These are phyloP conservation scores for Apostichopus japonicus DNA, from an alignment of 35 echinoderm and acorn worm genomes.

Conservation along the genomic window DNA sequence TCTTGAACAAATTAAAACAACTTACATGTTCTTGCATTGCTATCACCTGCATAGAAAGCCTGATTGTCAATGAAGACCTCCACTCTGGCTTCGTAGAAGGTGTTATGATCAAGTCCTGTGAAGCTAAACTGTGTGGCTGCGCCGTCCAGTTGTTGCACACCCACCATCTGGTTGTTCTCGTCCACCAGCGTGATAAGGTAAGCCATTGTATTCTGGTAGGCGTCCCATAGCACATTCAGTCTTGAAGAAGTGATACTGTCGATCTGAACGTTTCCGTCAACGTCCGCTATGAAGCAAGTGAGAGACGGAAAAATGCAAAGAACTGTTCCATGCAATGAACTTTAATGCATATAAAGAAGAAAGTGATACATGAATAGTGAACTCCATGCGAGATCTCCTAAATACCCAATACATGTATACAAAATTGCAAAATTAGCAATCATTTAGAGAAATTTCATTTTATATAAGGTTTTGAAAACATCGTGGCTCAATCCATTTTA, in stretches of 20 bases:
- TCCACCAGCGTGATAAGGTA: slow-evolving; percentile 20
- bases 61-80: neutral
- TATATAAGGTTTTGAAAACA: no score
- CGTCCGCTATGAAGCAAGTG: neutral
- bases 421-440: no score
- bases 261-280: slow-evolving; percentile 17
- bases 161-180: neutral
- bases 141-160: neutral
- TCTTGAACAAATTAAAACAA: no score
- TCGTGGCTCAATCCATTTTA: no score
- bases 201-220: neutral
- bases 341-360: no score
- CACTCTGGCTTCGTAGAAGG: slow-evolving; percentile 33
- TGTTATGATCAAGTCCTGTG: slow-evolving; percentile 2
- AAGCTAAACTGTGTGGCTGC: neutral
- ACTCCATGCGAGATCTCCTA: no score
- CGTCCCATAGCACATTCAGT: slow-evolving; percentile 36
- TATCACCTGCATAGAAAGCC: neutral
- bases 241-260: slow-evolving; percentile 24
- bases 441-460: no score
- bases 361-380: no score
- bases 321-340: no score
- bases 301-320: no score
- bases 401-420: no score
- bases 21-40: slow-evolving; percentile 2